A percentile compares a stretch with the other conserved stretches of the same genome.
phyloP scores from a whole-genome alignment of 2,888 invertebrate genomes.

The Caenorhabditis imperialis region DNA sequence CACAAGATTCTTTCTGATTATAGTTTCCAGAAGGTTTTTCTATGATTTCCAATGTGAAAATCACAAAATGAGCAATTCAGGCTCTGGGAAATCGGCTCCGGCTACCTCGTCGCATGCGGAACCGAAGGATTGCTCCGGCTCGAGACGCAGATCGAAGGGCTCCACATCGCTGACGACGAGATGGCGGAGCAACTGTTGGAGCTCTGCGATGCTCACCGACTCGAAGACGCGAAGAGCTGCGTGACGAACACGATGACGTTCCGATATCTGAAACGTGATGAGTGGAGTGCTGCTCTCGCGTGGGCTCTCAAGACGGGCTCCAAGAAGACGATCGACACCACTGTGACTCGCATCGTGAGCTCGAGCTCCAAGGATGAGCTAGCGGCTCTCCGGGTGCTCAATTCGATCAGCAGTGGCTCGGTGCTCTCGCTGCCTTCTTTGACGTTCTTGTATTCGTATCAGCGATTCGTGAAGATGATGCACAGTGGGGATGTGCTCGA shows the following conservation, averaged over 20 bases:
- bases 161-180: conserved; percentile 60
- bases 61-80: too few relatives aligned
- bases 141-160: conserved; percentile 53
- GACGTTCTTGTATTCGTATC: conserved; percentile 54
- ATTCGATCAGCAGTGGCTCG: conserved; percentile 19
- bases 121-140: conserved; percentile 52
- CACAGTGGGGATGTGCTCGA: conserved; percentile 50
- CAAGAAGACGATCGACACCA: conserved; percentile 55
- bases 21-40: too few relatives aligned
- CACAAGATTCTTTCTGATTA: too few relatives aligned
- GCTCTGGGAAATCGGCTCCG: conserved; percentile 61
- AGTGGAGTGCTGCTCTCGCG: conserved; percentile 60
- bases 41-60: too few relatives aligned
- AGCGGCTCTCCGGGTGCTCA: conserved; percentile 33
- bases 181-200: conserved; percentile 57
- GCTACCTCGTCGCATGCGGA: conserved; percentile 57
- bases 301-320: conserved; percentile 60
- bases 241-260: conserved; percentile 61
- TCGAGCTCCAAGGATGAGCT: conserved; percentile 47
- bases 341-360: conserved; percentile 55
- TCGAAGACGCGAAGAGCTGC: conserved; percentile 56
- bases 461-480: conserved; percentile 55
- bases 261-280: conserved; percentile 49
- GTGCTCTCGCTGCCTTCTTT: conserved; percentile 55
- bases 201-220: conserved; percentile 39